Evolutionary conservation across 2,888 invertebrate genomes (phyloP), one percentile per base, ranked within the genome.

Genomic region (Dascillus cervinus): DNA sequence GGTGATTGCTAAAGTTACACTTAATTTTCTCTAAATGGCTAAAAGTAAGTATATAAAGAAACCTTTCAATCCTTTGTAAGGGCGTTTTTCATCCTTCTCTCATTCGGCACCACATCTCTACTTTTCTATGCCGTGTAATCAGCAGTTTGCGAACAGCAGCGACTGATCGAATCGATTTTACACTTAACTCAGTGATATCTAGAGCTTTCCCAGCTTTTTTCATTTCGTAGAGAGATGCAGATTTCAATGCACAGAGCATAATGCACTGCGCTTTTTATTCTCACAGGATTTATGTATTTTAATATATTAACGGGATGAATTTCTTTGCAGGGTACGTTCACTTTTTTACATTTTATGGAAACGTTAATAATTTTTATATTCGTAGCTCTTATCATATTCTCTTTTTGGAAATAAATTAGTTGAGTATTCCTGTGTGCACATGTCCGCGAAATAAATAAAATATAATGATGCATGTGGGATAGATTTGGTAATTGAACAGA

Each of bases 151-250:
- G 48, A 48, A 45, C 43, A 39, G 40, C 32, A 40, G 34, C 11
- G 22, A 34, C 45, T 39, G 47, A 47, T 49, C 42, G 44, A 44
- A 49, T 49, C 49, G 49, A 53, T 53, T 50, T 47, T 44, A 44
- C 49, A 50, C 53, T 52, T 52, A 50, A 47, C 50, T 48, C 44
- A 34, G 45, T 35, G 45, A 46, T 49, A 46, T 41, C 47, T 35
- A 34, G 34, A 44, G 48, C 49, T 51, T 51, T 53, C 45, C 50
- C 46, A 44, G 49, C n/a, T n/a, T n/a, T 49, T 49, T 52, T 50
- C 47, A 37, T 41, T 47, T 41, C 43, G 49, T 46, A 43, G 46
- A 46, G 49, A 42, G 47, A 49, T 49, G 47, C 47, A 47, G 47
- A 49, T 49, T 47, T 41, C 43, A 43, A 40, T 37, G 37, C 29